phyloP scores from a whole-genome alignment of 2,888 invertebrate species.

The Sesamia inferens region DNA sequence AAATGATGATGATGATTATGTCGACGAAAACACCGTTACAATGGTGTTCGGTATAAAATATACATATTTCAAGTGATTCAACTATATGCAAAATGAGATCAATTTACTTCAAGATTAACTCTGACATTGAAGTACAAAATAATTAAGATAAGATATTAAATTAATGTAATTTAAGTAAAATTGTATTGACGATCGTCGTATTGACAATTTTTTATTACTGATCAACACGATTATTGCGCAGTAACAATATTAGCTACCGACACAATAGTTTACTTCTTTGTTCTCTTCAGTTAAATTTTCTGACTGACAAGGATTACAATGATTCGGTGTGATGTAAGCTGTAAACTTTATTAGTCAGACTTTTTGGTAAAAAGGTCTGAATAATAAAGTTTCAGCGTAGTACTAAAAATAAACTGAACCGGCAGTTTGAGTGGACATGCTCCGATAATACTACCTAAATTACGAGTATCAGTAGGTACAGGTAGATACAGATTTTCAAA shows the following conservation, averaged over 20 bases:
- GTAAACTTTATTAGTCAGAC: too few species aligned
- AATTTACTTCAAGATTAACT: too few species aligned
- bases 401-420: neutral
- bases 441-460: neutral
- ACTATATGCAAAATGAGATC: too few species aligned
- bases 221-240: constrained; percentile 37
- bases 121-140: too few species aligned
- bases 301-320: neutral
- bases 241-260: neutral
- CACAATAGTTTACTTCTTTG: neutral
- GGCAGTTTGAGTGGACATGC: neutral
- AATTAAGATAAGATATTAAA: too few species aligned
- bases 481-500: neutral
- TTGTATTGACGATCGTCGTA: constrained; percentile 11
- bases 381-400: neutral
- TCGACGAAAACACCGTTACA: too few species aligned
- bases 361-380: neutral
- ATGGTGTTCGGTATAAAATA: too few species aligned
- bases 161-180: too few species aligned
- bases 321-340: neutral
- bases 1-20: too few species aligned
- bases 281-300: too few species aligned
- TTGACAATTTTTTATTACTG: constrained; percentile 14
- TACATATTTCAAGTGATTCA: too few species aligned
- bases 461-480: too few species aligned